Evolutionary conservation across 2,797 vertebrate genomes (phyloP).

Genomic region (Oreochromis grahami): DNA sequence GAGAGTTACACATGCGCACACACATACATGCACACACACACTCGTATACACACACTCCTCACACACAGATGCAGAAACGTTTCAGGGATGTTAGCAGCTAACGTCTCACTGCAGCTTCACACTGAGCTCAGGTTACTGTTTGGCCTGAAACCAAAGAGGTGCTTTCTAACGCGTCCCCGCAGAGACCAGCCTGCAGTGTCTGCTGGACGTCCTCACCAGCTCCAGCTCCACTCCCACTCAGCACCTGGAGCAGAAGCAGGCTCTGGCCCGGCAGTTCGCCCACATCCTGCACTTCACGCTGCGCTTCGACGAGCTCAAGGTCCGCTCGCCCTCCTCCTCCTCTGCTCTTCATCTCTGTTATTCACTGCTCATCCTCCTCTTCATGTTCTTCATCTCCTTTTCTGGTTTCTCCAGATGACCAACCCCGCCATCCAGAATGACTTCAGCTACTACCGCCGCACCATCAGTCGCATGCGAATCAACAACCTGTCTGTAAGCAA

Average conservation of each 20-base stretch:
- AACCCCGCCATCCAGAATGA: conserved; percentile 99
- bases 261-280: conserved; percentile 96
- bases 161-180: background rate
- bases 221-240: conserved; percentile 87
- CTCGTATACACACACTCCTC: too few relatives aligned
- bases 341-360: background rate
- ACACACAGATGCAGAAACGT: rapidly evolving
- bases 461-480: conserved; percentile 95
- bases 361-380: background rate
- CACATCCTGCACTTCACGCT: conserved; percentile 98
- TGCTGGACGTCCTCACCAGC: conserved; percentile 87
- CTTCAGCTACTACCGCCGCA: conserved; percentile 97
- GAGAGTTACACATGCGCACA: too few relatives aligned
- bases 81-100: background rate
- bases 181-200: conserved; percentile 87
- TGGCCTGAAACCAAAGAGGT: background rate
- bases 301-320: conserved; percentile 97
- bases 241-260: conserved; percentile 98
- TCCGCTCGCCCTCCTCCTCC: conserved; percentile 25
- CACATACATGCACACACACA: background rate
- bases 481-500: conserved; percentile 89
- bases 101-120: background rate
- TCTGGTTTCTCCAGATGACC: conserved; percentile 83
- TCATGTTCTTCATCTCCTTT: background rate
- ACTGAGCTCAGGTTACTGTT: background rate